Evolutionary conservation across 2,113 vertebrate genomes (phyloP).

Genomic region (Acanthochromis polyacanthus): DNA sequence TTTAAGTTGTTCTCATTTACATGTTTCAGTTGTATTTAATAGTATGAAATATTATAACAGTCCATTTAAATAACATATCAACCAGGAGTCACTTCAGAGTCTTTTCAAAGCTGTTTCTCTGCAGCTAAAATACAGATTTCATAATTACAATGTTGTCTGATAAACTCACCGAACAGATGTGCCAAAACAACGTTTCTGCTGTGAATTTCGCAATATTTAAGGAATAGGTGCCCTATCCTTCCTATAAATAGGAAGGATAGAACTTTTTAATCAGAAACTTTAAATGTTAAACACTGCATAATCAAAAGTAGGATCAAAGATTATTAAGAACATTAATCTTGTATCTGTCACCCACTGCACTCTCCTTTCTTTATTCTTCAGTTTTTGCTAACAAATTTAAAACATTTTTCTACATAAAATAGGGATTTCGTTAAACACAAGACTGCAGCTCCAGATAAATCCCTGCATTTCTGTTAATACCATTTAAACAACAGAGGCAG

Average conservation of each 20-base stretch:
- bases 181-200: too few species aligned
- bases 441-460: constrained; percentile 1
- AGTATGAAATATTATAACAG: too few species aligned
- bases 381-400: constrained; percentile 15
- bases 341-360: constrained; percentile 10
- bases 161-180: too few species aligned
- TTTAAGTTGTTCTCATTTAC: too few species aligned
- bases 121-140: too few species aligned
- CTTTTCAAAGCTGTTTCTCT: too few species aligned
- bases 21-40: too few species aligned
- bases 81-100: too few species aligned
- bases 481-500: constrained; percentile 5
- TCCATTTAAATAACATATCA: too few species aligned
- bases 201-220: too few species aligned
- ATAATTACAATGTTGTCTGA: too few species aligned
- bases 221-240: too few species aligned
- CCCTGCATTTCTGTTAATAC: neutral
- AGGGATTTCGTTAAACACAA: constrained; percentile 8
- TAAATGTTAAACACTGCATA: constrained; percentile 58
- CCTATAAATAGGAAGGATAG: neutral
- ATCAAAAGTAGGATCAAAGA: constrained; percentile 38
- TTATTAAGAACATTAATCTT: constrained; percentile 46
- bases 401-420: neutral
- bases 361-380: constrained; percentile 20
- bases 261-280: constrained; percentile 33